Conservation (phyloP, 2,797 vertebrate genomes). For the Serranus cabrilla region DNA sequence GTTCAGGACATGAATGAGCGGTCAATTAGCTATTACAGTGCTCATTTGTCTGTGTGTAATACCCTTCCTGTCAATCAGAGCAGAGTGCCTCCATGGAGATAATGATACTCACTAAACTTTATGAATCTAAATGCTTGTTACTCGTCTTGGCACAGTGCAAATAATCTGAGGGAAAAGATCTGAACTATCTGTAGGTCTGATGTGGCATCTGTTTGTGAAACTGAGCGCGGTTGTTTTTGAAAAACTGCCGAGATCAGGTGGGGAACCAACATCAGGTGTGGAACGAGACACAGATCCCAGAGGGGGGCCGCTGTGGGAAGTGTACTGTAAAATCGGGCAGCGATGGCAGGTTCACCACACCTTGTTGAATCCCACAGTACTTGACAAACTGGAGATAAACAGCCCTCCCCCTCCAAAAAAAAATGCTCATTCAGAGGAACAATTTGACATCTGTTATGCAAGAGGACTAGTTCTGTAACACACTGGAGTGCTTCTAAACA, state of each 20-base stretch:
- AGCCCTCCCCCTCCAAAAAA: neutral
- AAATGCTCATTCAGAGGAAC: conserved; percentile 57
- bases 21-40: conserved; percentile 76
- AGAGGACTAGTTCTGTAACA: conserved; percentile 55
- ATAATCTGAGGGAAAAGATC: conserved; percentile 32
- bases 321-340: conserved; percentile 69
- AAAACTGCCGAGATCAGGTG: conserved; percentile 65
- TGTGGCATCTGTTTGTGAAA: conserved; percentile 69
- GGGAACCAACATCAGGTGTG: conserved; percentile 75
- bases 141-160: conserved; percentile 5
- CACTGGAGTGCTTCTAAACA: conserved; percentile 68
- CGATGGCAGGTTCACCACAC: conserved; percentile 62
- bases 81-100: conserved; percentile 46
- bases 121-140: conserved; percentile 22
- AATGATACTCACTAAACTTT: conserved; percentile 51
- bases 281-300: conserved; percentile 65
- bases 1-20: conserved; percentile 70
- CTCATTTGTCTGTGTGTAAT: conserved; percentile 72
- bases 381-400: conserved; percentile 39
- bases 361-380: conserved; percentile 63
- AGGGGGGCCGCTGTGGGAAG: conserved; percentile 62
- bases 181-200: conserved; percentile 30
- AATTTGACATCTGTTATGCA: conserved; percentile 69
- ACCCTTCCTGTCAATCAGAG: conserved; percentile 64
- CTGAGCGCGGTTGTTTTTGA: conserved; percentile 57